phyloP scores from a whole-genome alignment of 1,140 invertebrate genomes.

The Listronotus bonariensis region DNA sequence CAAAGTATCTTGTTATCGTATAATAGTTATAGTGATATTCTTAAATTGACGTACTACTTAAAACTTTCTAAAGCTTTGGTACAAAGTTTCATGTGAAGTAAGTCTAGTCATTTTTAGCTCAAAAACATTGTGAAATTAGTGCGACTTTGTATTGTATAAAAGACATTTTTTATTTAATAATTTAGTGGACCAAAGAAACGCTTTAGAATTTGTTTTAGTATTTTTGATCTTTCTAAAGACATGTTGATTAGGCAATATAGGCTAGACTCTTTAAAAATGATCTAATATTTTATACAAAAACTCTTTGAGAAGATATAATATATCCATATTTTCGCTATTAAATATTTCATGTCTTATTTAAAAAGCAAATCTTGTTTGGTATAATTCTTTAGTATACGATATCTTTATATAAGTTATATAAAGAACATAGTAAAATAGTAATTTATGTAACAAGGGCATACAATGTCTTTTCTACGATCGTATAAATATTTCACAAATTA shows the following conservation, averaged over 20 bases:
- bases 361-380: too few species aligned
- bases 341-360: too few species aligned
- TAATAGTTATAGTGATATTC: slow-evolving; percentile 26
- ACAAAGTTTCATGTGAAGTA: slow-evolving; percentile 11
- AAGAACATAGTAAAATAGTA: too few species aligned
- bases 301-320: too few species aligned
- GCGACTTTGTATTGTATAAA: slow-evolving; percentile 18
- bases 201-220: slow-evolving; percentile 17
- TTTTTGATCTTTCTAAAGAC: slow-evolving; percentile 13
- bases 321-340: too few species aligned
- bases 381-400: too few species aligned
- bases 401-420: too few species aligned
- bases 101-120: slow-evolving; percentile 38
- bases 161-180: slow-evolving; percentile 28
- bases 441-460: too few species aligned
- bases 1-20: slow-evolving; percentile 14
- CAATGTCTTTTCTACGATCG: too few species aligned
- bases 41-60: slow-evolving; percentile 7
- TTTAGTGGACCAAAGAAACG: slow-evolving; percentile 35
- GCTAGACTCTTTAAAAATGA: background rate
- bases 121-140: slow-evolving; percentile 15
- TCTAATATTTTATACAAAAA: too few species aligned
- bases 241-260: background rate
- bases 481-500: too few species aligned
- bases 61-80: slow-evolving; percentile 11